phyloP scores from a whole-genome alignment of 2,888 invertebrate genomes.

The Teinopalpus imperialis region DNA sequence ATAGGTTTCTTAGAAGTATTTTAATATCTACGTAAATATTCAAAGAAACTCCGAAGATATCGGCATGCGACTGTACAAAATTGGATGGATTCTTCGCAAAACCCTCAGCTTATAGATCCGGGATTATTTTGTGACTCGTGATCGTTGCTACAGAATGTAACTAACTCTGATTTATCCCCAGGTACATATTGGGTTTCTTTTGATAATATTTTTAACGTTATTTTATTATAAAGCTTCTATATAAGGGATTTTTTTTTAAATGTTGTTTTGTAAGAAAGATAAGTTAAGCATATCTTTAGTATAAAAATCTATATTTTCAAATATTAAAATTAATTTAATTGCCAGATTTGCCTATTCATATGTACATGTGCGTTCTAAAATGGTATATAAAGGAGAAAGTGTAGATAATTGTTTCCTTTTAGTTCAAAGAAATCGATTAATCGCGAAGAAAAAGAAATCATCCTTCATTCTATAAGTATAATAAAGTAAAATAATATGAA shows the following conservation, averaged over 20 bases:
- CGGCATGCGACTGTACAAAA: constrained; percentile 41
- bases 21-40: constrained; percentile 21
- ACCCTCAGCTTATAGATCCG: constrained; percentile 38
- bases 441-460: too few species aligned
- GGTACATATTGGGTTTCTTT: constrained; percentile 13
- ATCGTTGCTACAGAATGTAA: constrained; percentile 35
- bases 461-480: too few species aligned
- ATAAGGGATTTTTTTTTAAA: not conserved
- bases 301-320: too few species aligned
- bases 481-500: too few species aligned
- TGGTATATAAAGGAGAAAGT: too few species aligned
- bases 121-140: constrained; percentile 39
- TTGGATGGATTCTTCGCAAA: constrained; percentile 36
- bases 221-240: not conserved
- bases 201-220: constrained; percentile 1
- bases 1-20: constrained; percentile 2
- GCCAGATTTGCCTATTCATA: too few species aligned
- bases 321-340: too few species aligned
- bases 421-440: too few species aligned
- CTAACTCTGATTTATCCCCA: constrained; percentile 28
- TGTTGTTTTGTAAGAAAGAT: too few species aligned
- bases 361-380: too few species aligned
- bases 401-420: too few species aligned
- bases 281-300: too few species aligned
- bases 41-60: constrained; percentile 16